Conservation (phyloP, 2,113 vertebrate species). For the Gymnobelideus leadbeateri region DNA sequence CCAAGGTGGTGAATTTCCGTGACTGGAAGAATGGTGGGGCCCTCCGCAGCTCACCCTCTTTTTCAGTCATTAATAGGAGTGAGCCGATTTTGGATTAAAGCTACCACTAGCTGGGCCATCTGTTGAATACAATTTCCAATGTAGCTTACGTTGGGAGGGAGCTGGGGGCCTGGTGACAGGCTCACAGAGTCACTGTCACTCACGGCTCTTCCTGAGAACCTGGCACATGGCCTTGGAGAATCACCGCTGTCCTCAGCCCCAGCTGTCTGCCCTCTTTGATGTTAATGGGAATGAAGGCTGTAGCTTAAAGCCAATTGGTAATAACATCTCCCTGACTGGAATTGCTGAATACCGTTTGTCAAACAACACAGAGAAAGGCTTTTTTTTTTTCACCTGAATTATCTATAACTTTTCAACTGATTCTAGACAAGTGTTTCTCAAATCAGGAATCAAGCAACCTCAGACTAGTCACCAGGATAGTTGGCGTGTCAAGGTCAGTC, state of each 20-base stretch:
- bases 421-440: background rate
- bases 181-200: background rate
- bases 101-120: background rate
- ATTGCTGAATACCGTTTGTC: background rate
- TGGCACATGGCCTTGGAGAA: slow-evolving; percentile 6
- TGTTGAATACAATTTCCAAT: background rate
- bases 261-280: background rate
- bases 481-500: background rate
- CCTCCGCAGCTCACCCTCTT: background rate
- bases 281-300: background rate
- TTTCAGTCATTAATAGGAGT: background rate
- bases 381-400: background rate
- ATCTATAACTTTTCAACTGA: background rate
- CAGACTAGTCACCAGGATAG: background rate
- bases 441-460: background rate
- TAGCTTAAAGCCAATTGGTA: background rate
- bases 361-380: background rate
- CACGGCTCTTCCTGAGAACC: background rate
- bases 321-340: background rate
- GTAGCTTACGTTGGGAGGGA: background rate
- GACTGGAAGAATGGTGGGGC: background rate
- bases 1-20: background rate
- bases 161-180: background rate
- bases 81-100: background rate
- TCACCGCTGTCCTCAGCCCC: background rate